Evolutionary conservation across 2,888 invertebrate species (phyloP), one percentile per base, ranked within the genome.

Genomic region (Syrphus vitripennis): DNA sequence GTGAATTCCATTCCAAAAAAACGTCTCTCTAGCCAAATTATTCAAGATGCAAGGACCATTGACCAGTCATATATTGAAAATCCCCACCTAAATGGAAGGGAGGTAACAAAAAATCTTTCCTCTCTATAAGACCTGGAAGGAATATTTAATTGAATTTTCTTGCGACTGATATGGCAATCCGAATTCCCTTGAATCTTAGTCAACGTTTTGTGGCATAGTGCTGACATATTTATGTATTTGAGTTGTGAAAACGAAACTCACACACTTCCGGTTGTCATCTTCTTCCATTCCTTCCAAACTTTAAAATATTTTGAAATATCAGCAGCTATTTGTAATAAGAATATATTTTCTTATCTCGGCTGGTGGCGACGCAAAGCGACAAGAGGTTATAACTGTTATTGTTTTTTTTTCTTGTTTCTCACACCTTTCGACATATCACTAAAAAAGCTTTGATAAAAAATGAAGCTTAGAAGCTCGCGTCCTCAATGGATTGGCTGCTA

Each of bases 111-210:
- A n/a, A 74, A 83, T 80, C 63, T 71, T 71, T 80, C 37, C 65
- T 24, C n/a, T n/a, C n/a, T n/a, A n/a, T n/a, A 48, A 78, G 63
- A 80, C 76, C 80, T 80, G 83, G 59, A 84, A 71, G 70, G 71
- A 80, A 75, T 76, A n/a, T n/a, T n/a, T n/a, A 80, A 84, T 84
- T 84, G 83, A 84, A 75, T 76, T 59, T 76, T 26, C 31, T n/a
- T 65, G 7, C 10, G 9, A 29, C 37, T 40, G n/a, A n/a, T n/a
- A n/a, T n/a, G n/a, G n/a, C n/a, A n/a, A n/a, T n/a, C n/a, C n/a
- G n/a, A 40, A 55, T 10, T 26, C 12, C 40, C 55, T 24, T 31
- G 65, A 65, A 45, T 48, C 24, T 40, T 24, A 40, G n/a, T 61
- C 21, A 50, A 78, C 74, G 16, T 29, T 19, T 42, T n/a, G 14